Evolutionary conservation across 2,113 vertebrate genomes (phyloP), one percentile per base, ranked within the genome.

Genomic region (Corythaixoides concolor): DNA sequence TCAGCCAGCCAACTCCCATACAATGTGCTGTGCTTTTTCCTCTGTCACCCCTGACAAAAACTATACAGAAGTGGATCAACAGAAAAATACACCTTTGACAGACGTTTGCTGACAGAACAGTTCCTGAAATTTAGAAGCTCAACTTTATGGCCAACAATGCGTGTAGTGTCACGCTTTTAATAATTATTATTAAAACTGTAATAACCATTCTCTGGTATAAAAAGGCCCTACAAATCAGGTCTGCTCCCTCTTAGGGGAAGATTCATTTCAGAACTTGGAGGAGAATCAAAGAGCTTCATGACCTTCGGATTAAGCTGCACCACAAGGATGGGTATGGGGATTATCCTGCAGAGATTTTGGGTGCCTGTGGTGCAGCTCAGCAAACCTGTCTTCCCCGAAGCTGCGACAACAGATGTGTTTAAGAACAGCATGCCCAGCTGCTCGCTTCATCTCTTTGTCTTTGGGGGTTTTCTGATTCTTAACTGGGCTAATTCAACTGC

Each of bases 371-470:
- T 12, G 59, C 37, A 8, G 43, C 12, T 33, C 33, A 73, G 52
- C 45, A 49, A 39, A 24, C 17, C 53, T 15, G 15, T 7, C 39
- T 15, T 11, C 39, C 14, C 41, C 8, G 1, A 39, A 28, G 6
- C 69, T 9, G n/a, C 2, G 1, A 7, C n/a, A 32, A 59, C 30
- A 33, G 2, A 22, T 8, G 67, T 5, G 5, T 3, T 33, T 3
- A 24, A 20, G 14, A 35, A 18, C 22, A 27, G 60, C 27, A 5
- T 6, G 7, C 2, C 37, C 43, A 2, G 75, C 28, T 6, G 12
- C n/a, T 73, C 3, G 2, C 58, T 37, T 22, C 30, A 7, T 2
- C 22, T 13, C 59, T n/a, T 11, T 9, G 12, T 23, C 45, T 16
- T 28, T 7, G 59, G 15, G 73, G 41, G 7, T 2, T 27, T 33